Evolutionary conservation across 2,797 vertebrate genomes (phyloP).

Genomic region (Cephalopachus bancanus): DNA sequence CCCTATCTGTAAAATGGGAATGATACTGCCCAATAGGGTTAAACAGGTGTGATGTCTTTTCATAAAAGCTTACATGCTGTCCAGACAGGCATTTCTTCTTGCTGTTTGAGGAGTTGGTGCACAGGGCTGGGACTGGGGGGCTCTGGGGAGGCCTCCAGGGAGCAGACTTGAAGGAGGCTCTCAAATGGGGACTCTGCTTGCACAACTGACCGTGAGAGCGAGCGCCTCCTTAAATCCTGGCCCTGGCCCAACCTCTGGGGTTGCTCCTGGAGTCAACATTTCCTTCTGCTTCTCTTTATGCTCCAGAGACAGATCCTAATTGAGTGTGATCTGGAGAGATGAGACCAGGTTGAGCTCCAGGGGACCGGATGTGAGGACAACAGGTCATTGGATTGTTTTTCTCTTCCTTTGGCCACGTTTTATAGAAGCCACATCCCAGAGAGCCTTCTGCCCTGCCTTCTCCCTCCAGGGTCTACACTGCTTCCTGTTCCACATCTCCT

Average conservation of each 20-base stretch:
- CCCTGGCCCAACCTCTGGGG: background rate
- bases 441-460: background rate
- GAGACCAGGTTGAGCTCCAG: background rate
- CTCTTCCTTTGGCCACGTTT: background rate
- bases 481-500: background rate
- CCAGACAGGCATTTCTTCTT: background rate
- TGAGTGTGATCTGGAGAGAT: background rate
- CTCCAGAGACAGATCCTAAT: background rate
- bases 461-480: background rate
- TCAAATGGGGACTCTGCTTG: background rate
- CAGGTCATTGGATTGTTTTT: background rate
- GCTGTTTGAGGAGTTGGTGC: background rate
- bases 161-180: background rate
- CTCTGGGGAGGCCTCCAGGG: background rate
- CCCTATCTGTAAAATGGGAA: slow-evolving; percentile 16
- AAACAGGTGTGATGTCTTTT: background rate
- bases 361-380: background rate
- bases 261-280: background rate
- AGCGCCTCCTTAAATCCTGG: background rate
- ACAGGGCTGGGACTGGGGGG: background rate
- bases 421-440: background rate
- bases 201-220: rapidly evolving
- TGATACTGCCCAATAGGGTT: background rate
- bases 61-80: background rate
- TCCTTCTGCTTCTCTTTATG: background rate